Evolutionary conservation across 2,888 invertebrate genomes (phyloP).

Genomic region (Apotomis betuletana): DNA sequence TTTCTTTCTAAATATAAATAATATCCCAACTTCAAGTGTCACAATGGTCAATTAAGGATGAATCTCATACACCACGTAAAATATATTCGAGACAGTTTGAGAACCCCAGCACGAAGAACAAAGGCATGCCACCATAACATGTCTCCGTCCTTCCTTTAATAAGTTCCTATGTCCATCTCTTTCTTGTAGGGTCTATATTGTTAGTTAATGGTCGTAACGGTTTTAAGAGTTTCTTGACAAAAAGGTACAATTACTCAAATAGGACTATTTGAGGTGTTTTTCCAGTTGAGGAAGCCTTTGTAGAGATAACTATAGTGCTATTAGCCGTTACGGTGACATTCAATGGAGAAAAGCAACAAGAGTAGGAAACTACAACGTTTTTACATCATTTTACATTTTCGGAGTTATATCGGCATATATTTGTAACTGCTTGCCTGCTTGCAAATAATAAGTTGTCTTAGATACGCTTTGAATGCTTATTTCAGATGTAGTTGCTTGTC

Average conservation of each 20-base stretch:
- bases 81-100: slow-evolving; percentile 17
- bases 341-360: background rate
- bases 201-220: slow-evolving; percentile 34
- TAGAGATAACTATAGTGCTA: slow-evolving; percentile 21
- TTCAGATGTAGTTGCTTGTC: no score
- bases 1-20: no score
- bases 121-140: slow-evolving; percentile 29
- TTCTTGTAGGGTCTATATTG: slow-evolving; percentile 29
- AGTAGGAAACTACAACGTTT: background rate
- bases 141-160: slow-evolving; percentile 13
- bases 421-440: no score
- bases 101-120: slow-evolving; percentile 21
- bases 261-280: slow-evolving; percentile 21
- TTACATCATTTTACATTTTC: background rate
- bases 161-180: slow-evolving; percentile 31
- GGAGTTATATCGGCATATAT: no score
- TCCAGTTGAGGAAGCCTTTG: slow-evolving; percentile 25
- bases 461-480: no score
- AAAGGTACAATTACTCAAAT: slow-evolving; percentile 40
- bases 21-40: no score
- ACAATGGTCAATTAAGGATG: no score
- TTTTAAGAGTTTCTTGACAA: slow-evolving; percentile 24
- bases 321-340: background rate
- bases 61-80: background rate
- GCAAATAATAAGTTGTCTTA: no score